A percentile compares a stretch with the other conserved stretches of the same genome.
Conservation (phyloP, 2,888 invertebrate genomes). For the Stomorhina lunata region DNA sequence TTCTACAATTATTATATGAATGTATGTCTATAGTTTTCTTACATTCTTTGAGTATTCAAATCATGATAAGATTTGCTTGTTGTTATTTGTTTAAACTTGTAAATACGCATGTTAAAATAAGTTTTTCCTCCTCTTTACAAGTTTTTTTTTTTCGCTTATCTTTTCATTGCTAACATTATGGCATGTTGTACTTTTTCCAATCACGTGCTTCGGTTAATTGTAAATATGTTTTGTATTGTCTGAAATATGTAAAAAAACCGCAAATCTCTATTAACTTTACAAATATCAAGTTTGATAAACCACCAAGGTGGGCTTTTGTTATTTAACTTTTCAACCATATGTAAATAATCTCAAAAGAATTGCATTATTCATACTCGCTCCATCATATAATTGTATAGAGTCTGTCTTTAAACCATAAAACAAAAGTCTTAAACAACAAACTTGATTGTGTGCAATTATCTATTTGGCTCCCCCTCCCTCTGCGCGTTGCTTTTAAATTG, state of each 20-base stretch:
- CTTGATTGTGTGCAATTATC: slow-evolving; percentile 23
- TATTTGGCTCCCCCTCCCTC: neutral
- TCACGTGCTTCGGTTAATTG: slow-evolving; percentile 54
- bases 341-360: neutral
- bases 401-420: neutral
- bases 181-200: slow-evolving; percentile 19
- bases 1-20: slow-evolving; percentile 12
- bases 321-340: neutral
- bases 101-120: slow-evolving; percentile 74
- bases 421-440: slow-evolving; percentile 51
- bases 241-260: slow-evolving; percentile 46
- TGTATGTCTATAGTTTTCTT: slow-evolving; percentile 13
- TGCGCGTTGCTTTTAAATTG: slow-evolving; percentile 21
- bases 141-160: neutral
- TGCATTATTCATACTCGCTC: neutral
- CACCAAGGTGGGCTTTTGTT: slow-evolving; percentile 46
- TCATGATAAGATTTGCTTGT: slow-evolving; percentile 73
- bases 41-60: slow-evolving; percentile 70
- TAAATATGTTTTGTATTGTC: slow-evolving; percentile 41
- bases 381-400: neutral
- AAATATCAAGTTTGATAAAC: slow-evolving; percentile 30
- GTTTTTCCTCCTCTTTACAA: neutral
- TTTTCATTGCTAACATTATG: neutral
- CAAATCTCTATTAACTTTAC: slow-evolving; percentile 51
- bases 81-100: slow-evolving; percentile 69